Percentiles rank a stretch among this genome's conserved stretches.
phyloP scores from a whole-genome alignment of 1,140 invertebrate genomes.

The Papilio polyxenes region DNA sequence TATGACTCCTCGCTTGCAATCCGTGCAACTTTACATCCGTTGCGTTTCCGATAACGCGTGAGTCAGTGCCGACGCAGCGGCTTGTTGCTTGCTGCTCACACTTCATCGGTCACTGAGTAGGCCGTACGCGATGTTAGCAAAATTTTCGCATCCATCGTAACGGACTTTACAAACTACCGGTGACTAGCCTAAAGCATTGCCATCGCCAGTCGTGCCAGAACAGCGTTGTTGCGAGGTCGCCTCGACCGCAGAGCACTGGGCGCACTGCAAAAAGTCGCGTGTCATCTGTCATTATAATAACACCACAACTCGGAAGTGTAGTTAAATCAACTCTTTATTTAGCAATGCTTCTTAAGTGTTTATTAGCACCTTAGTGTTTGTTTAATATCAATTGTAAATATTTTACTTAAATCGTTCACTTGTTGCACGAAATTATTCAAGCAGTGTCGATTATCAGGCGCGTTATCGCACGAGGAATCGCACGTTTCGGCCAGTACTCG shows the following conservation, averaged over 20 bases:
- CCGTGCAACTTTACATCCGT: slow-evolving; percentile 67
- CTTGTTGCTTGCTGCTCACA: slow-evolving; percentile 48
- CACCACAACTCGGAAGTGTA: slow-evolving; percentile 55
- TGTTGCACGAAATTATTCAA: slow-evolving; percentile 50
- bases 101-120: slow-evolving; percentile 52
- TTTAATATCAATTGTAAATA: slow-evolving; percentile 5
- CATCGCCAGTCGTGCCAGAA: slow-evolving; percentile 52
- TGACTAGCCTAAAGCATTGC: slow-evolving; percentile 39
- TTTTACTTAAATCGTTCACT: slow-evolving; percentile 51
- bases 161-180: slow-evolving; percentile 50
- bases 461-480: slow-evolving; percentile 45
- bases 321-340: slow-evolving; percentile 11
- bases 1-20: slow-evolving; percentile 55
- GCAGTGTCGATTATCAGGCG: slow-evolving; percentile 42
- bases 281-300: slow-evolving; percentile 47
- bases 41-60: slow-evolving; percentile 71
- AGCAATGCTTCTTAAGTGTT: slow-evolving; percentile 11
- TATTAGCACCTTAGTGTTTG: neutral
- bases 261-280: neutral
- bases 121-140: slow-evolving; percentile 54
- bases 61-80: slow-evolving; percentile 54
- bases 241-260: slow-evolving; percentile 3
- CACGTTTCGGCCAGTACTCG: slow-evolving; percentile 48
- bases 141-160: slow-evolving; percentile 53
- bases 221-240: slow-evolving; percentile 58